Evolutionary conservation across 53 echinoderm and acorn worm genomes (phyloP).

Genomic region (Crossaster papposus): DNA sequence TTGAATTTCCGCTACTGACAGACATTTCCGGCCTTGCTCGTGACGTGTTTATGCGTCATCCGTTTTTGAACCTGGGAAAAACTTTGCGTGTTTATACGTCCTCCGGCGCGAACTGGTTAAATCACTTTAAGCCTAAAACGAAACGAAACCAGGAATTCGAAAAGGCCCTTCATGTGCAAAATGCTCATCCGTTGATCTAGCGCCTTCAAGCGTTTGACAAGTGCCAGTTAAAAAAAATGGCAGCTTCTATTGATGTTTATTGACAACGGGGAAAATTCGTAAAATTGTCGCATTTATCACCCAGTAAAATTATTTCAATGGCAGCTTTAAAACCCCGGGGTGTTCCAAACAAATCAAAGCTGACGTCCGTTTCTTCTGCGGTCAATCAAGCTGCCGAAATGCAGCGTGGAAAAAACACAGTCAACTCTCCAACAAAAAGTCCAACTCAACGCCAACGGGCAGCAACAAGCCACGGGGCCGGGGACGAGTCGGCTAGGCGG

Average conservation of each 20-base stretch:
- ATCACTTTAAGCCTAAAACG: too few species aligned
- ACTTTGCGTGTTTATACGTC: too few species aligned
- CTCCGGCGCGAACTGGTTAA: too few species aligned
- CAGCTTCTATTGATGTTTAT: slow-evolving; percentile 19
- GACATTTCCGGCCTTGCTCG: too few species aligned
- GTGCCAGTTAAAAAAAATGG: slow-evolving; percentile 19
- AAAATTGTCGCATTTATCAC: not conserved
- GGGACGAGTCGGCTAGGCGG: too few species aligned
- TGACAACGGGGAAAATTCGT: slow-evolving; percentile 10
- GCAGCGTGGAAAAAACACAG: not conserved
- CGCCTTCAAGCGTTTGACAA: slow-evolving; percentile 40
- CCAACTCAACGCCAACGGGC: slow-evolving; percentile 1
- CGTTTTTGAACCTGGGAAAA: too few species aligned
- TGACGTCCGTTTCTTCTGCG: not conserved
- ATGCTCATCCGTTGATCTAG: not conserved
- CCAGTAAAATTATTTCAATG: not conserved
- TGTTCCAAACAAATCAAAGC: not conserved
- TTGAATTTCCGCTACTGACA: too few species aligned
- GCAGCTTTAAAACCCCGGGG: not conserved
- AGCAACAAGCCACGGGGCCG: not conserved
- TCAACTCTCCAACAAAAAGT: not conserved
- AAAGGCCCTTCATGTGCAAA: too few species aligned
- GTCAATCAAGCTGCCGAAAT: not conserved
- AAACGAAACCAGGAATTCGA: too few species aligned
- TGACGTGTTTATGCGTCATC: too few species aligned